phyloP scores from a whole-genome alignment of 2,113 vertebrate genomes.

The Microcebus jonahi region DNA sequence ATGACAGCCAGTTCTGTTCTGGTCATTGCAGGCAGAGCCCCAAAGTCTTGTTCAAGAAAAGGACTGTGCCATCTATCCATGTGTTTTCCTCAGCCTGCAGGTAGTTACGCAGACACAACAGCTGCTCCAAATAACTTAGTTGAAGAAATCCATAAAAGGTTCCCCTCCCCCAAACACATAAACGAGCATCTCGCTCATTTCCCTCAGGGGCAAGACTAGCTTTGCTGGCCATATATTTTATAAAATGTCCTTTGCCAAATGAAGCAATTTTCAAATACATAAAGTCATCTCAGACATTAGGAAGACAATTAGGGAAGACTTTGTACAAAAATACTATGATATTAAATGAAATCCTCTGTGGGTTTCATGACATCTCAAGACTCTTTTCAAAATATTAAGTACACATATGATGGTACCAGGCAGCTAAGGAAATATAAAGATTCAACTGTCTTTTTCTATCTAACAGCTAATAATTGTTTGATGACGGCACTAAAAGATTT shows the following conservation, averaged over 20 bases:
- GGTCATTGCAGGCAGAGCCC: neutral
- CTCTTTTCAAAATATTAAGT: slow-evolving; percentile 53
- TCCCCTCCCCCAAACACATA: neutral
- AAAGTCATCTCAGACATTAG: neutral
- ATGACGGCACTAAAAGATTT: neutral
- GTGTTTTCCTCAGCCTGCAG: neutral
- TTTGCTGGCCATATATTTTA: neutral
- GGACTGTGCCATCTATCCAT: neutral
- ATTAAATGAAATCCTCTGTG: neutral
- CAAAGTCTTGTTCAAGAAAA: neutral
- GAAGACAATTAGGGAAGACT: neutral
- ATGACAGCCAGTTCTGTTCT: neutral
- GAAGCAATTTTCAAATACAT: neutral
- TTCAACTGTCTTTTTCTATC: neutral
- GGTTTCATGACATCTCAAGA: slow-evolving; percentile 6
- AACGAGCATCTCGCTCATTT: neutral
- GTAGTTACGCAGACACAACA: neutral
- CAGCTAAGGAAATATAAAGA: slow-evolving; percentile 20
- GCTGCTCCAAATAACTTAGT: neutral
- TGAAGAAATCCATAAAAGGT: neutral
- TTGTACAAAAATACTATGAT: neutral
- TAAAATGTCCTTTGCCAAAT: slow-evolving; percentile 9
- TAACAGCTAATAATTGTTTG: slow-evolving; percentile 40
- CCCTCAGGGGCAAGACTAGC: neutral
- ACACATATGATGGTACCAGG: neutral